Base-by-base conservation (phyloP, 2,888 invertebrate species). In the Brachyopa scutellaris region DNA sequence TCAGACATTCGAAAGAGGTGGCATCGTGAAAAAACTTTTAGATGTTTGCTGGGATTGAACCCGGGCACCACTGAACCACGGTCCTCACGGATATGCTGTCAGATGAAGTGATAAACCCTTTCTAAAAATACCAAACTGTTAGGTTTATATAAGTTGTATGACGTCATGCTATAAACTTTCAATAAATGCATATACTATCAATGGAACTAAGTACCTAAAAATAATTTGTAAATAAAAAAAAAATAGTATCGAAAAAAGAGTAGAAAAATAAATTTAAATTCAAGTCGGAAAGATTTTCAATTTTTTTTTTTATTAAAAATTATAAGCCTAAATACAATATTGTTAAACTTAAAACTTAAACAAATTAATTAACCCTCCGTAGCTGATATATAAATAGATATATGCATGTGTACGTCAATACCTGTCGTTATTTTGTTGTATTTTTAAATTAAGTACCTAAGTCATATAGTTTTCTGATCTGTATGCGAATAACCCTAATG, bases 391-490 rank as follows among this genome's bases (percentile, higher is more conserved):
- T 3, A 8, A 1, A 1, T 26, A 3, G 9, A 17, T 40, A 40
- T 40, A 1, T 40, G 21, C 19, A 21, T 21, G 29, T 53, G 6
- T 15, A 62, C 55, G 9, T 47, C 33, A 62, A 53, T 62, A 47
- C 53, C 26, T 38, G 38, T 2, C n/a, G 5, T 40, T 45, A 0
- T 57, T 3, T 49, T 38, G 13, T 38, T 23, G n/a, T 19, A 26
- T 45, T 42, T 51, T 31, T 26, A 26, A 59, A 33, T 78, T 78
- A 78, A 78, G 78, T 72, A 78, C 78, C 72, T 59, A 55, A 57
- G 49, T 57, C 15, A 57, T 70, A 47, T 77, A 36, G 26, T 59
- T 59, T 21, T 55, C 6, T 26, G 42, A 21, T 55, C 13, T 40
- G 47, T 53, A 33, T 53, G 29, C 31, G 17, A 76, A 21, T 64